Conservation (phyloP, 2,797 vertebrate genomes). For the Pangasius macronema region DNA sequence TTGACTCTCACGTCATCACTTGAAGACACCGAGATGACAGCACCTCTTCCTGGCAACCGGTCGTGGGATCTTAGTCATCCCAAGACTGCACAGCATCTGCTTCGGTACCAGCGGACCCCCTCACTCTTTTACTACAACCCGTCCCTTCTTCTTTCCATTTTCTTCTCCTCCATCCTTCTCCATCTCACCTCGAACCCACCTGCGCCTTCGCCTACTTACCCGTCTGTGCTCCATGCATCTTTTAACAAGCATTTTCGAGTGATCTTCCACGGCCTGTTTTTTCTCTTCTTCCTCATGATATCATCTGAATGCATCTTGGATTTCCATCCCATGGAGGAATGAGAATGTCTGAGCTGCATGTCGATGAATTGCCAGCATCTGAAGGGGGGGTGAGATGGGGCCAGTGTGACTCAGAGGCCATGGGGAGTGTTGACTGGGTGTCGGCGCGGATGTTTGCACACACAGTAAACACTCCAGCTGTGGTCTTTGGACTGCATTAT, state of each 20-base stretch:
- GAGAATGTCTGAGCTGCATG: slow-evolving; percentile 65
- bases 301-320: slow-evolving; percentile 57
- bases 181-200: background rate
- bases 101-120: slow-evolving; percentile 31
- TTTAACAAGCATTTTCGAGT: slow-evolving; percentile 55
- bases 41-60: slow-evolving; percentile 25
- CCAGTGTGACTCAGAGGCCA: slow-evolving; percentile 52
- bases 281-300: slow-evolving; percentile 54
- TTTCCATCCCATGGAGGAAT: slow-evolving; percentile 61
- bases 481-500: slow-evolving; percentile 52
- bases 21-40: background rate
- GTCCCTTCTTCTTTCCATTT: slow-evolving; percentile 37
- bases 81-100: slow-evolving; percentile 45
- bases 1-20: background rate
- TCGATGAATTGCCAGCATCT: slow-evolving; percentile 45
- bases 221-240: slow-evolving; percentile 48
- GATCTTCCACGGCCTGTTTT: slow-evolving; percentile 42
- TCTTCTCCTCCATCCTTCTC: slow-evolving; percentile 30
- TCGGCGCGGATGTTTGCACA: slow-evolving; percentile 15
- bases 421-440: slow-evolving; percentile 38
- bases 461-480: slow-evolving; percentile 42
- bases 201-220: slow-evolving; percentile 28
- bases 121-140: slow-evolving; percentile 23
- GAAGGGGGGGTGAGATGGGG: slow-evolving; percentile 30
- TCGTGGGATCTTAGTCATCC: slow-evolving; percentile 36